Conservation (phyloP, 2,888 invertebrate genomes). For the Erynnis tages region DNA sequence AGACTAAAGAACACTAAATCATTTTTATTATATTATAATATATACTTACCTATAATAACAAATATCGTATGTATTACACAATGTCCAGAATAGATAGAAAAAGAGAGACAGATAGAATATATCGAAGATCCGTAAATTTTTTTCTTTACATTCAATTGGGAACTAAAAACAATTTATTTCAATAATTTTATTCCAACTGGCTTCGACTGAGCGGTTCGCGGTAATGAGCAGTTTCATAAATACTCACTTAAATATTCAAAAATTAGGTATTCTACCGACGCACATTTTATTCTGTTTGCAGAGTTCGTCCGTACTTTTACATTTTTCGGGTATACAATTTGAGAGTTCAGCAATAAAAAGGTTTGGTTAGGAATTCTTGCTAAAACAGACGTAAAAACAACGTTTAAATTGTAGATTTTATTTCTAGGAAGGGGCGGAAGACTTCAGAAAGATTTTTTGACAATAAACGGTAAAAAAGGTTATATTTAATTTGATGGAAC, state of each 20-base stretch:
- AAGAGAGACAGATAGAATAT: too few relatives aligned
- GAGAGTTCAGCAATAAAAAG: conserved; percentile 8
- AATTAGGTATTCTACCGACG: conserved; percentile 20
- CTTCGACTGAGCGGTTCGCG: conserved; percentile 1
- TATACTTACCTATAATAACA: too few relatives aligned
- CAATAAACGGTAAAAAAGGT: background rate
- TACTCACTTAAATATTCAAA: conserved; percentile 19
- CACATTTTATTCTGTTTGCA: conserved; percentile 19
- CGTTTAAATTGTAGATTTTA: background rate
- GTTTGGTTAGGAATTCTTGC: background rate
- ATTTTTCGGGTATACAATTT: conserved; percentile 7
- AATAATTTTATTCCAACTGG: conserved; percentile 8
- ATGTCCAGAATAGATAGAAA: too few relatives aligned
- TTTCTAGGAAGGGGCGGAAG: background rate
- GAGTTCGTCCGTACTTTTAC: conserved; percentile 4
- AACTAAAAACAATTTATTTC: background rate
- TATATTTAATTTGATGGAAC: background rate
- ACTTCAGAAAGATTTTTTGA: background rate
- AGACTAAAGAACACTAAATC: too few relatives aligned
- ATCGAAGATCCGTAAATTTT: too few relatives aligned
- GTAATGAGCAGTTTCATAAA: conserved; percentile 24
- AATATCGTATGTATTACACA: too few relatives aligned
- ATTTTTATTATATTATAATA: too few relatives aligned
- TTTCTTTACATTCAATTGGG: too few relatives aligned
- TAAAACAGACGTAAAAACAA: background rate